Evolutionary conservation across 2,888 invertebrate genomes (phyloP).

Genomic region (Trichopoda pennipes): DNA sequence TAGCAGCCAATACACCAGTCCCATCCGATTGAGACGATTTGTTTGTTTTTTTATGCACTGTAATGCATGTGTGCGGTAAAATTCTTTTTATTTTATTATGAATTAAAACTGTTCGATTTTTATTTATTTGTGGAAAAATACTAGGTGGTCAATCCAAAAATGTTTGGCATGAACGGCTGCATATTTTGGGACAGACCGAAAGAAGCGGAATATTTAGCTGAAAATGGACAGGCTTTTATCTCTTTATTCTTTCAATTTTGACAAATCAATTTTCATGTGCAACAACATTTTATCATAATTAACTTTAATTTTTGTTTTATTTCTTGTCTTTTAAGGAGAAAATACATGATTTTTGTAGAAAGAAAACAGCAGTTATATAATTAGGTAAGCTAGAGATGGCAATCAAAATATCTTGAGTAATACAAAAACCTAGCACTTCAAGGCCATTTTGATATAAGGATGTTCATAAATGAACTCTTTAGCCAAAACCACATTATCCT

Average conservation of each 20-base stretch:
- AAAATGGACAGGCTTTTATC: slow-evolving; percentile 23
- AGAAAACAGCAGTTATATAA: too few relatives aligned
- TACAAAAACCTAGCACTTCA: too few relatives aligned
- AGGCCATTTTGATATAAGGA: too few relatives aligned
- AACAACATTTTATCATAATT: background rate
- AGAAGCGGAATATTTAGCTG: background rate
- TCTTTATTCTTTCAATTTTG: slow-evolving; percentile 28
- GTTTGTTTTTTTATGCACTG: slow-evolving; percentile 44
- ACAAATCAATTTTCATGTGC: slow-evolving; percentile 49
- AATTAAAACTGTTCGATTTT: slow-evolving; percentile 36
- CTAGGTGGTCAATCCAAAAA: slow-evolving; percentile 64
- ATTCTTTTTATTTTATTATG: slow-evolving; percentile 34
- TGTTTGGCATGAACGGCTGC: slow-evolving; percentile 50
- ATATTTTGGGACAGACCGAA: slow-evolving; percentile 20
- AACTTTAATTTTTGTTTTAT: background rate
- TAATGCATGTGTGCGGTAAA: slow-evolving; percentile 64
- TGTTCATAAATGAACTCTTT: too few relatives aligned
- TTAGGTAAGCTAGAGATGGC: too few relatives aligned
- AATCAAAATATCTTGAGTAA: too few relatives aligned
- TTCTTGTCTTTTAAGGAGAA: too few relatives aligned
- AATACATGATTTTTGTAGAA: too few relatives aligned
- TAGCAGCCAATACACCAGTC: slow-evolving; percentile 21
- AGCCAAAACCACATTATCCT: too few relatives aligned
- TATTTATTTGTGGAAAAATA: slow-evolving; percentile 38
- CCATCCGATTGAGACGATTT: slow-evolving; percentile 35